Base-by-base conservation (phyloP, 2,888 invertebrate genomes). In the Drosophila ezoana region DNA sequence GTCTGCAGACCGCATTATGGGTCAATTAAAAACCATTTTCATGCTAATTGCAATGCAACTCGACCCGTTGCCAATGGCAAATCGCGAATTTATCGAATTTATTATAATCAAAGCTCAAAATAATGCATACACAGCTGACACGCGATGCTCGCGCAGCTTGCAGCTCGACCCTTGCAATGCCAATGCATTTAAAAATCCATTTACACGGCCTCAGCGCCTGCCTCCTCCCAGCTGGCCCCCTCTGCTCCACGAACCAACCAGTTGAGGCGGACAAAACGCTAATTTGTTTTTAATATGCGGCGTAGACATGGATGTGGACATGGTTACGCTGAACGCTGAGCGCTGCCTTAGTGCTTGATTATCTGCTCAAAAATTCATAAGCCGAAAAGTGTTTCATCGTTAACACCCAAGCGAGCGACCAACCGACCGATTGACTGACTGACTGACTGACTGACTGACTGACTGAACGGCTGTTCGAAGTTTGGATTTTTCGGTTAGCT, bases 11-110 rank as follows among this genome's bases (percentile, higher is more conserved):
- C 80, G 63, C 77, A 86, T 79, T 80, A 80, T 79, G 81, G 86
- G 71, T 88, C 89, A 88, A 88, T 88, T 89, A 88, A 82, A 88
- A 86, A 76, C 77, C 77, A 84, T 81, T 87, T 88, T 79, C 52
- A 72, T 69, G 71, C 77, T 83, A 79, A 79, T 79, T 74, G 79
- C 65, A 64, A 37, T 66, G 74, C 47, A 69, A 44, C 47, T 40
- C 40, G 45, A 47, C 14, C 56, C 44, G 53, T 10, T 16, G 16
- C 41, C 37, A 51, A 59, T 56, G 48, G 48, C 69, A 40, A 67
- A 66, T 75, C 63, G 64, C 82, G 48, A 76, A 64, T 65, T 72
- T 45, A 76, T 68, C 45, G 41, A 57, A 73, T 62, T 61, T 62
- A 61, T 72, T 54, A 65, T 63, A 63, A 76, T 72, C 63, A 56